Evolutionary conservation across 2,888 invertebrate genomes (phyloP).

Genomic region (Girardia tigrina): DNA sequence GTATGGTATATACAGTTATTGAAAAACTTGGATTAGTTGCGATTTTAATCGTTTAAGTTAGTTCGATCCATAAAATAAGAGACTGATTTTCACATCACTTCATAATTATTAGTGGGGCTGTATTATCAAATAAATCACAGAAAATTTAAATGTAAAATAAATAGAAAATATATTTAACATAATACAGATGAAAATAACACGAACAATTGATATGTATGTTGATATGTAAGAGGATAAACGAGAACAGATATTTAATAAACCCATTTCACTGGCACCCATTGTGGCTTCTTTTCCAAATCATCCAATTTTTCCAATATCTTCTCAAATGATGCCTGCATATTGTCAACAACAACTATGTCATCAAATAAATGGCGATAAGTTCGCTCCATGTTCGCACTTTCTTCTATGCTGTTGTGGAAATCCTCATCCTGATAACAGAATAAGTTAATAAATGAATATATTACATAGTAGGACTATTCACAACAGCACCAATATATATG

Average conservation of each 20-base stretch:
- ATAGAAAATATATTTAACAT: too few relatives aligned
- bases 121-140: too few relatives aligned
- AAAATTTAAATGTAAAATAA: too few relatives aligned
- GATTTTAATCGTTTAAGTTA: too few relatives aligned
- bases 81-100: too few relatives aligned
- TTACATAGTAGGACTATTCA: too few relatives aligned
- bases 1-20: too few relatives aligned
- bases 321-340: conserved; percentile 34
- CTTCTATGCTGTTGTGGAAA: conserved; percentile 35
- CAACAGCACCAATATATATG: too few relatives aligned
- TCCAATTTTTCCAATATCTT: conserved; percentile 29
- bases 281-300: conserved; percentile 31
- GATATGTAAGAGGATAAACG: neutral
- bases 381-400: conserved; percentile 63
- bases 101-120: too few relatives aligned
- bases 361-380: conserved; percentile 85
- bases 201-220: conserved; percentile 6
- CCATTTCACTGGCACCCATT: conserved; percentile 37
- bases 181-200: too few relatives aligned
- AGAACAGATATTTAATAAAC: conserved; percentile 51
- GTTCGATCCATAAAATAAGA: too few relatives aligned
- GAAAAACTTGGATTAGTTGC: too few relatives aligned
- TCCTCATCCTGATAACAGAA: conserved; percentile 37
- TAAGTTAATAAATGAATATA: neutral
- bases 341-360: conserved; percentile 67